Percentiles rank a stretch among this genome's conserved stretches.
phyloP scores from a whole-genome alignment of 2,888 invertebrate genomes.

The Sympetrum striolatum region DNA sequence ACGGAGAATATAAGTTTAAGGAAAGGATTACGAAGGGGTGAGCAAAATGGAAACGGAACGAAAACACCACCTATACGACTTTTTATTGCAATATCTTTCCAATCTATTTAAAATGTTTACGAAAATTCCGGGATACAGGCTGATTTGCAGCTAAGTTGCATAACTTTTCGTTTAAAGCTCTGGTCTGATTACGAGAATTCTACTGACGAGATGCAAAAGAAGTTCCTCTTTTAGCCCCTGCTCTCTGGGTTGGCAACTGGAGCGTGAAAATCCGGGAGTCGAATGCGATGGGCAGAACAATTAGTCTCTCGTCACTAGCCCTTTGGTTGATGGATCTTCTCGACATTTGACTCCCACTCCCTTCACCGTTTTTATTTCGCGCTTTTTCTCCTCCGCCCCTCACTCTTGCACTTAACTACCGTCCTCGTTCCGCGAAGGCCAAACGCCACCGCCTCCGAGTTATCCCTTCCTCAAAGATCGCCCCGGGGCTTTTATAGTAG shows the following conservation, averaged over 20 bases:
- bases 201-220: not conserved
- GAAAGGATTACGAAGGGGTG: too few species aligned
- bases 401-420: not conserved
- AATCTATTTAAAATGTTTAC: too few species aligned
- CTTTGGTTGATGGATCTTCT: not conserved
- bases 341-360: constrained; percentile 6
- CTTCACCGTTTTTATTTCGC: not conserved
- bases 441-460: not conserved
- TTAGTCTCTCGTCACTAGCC: constrained; percentile 11
- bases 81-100: too few species aligned
- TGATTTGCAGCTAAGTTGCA: not conserved
- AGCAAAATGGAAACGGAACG: too few species aligned
- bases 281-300: constrained; percentile 13
- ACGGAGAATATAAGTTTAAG: too few species aligned
- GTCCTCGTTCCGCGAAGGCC: not conserved
- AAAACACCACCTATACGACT: too few species aligned
- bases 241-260: not conserved
- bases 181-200: not conserved
- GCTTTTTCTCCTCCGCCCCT: not conserved
- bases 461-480: not conserved
- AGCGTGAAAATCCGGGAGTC: constrained; percentile 9
- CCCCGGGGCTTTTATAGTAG: not conserved
- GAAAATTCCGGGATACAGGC: not conserved
- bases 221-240: not conserved
- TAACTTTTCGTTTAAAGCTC: not conserved